Base-by-base conservation (phyloP, 2,797 vertebrate species). In the Oceanodroma leucorhoa region DNA sequence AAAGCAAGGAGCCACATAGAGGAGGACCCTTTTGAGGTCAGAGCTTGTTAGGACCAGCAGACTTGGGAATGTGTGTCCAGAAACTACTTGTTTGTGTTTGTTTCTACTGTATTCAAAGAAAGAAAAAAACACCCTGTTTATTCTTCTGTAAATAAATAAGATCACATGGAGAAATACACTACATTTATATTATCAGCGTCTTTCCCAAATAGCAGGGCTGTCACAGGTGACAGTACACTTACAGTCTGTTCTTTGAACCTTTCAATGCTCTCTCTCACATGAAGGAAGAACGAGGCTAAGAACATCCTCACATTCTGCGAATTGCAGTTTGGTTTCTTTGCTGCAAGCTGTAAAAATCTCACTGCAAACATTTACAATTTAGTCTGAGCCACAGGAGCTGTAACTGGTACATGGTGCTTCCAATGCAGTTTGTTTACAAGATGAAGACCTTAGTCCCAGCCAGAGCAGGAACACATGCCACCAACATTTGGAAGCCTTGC, bases 281-380 rank as follows among this genome's bases (percentile, higher is more conserved):
- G 23, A 34, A 70, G 38, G 51, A 94, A 83, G 21, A 85, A 48
- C 65, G 46, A 43, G 24, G 8, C 11, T 83, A 91, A 78, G 62
- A 78, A 82, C 7, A 51, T 65, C 38, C 69, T 85, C 30, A 58
- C 36, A 36, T 81, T 72, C 70, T 62, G 66, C 6, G 10, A 93
- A 81, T 4, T 87, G 54, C 70, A 55, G 45, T 64, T 87, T 46
- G 18, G 6, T 69, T 91, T 70, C 57, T 90, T 60, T 66, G 32
- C 54, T 91, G 82, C 53, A 66, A 90, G 73, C 11, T 84, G 90
- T 55, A 70, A 82, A 96, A 84, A 72, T 83, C 46, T 91, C 45
- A 53, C 61, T 60, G 77, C 80, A 88, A 67, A 84, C 7, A 79
- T 69, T 83, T 82, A 73, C 34, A 48, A 23, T 76, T 45, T 77